Base-by-base conservation (phyloP, 2,113 vertebrate species). In the Pterophyllum scalare region DNA sequence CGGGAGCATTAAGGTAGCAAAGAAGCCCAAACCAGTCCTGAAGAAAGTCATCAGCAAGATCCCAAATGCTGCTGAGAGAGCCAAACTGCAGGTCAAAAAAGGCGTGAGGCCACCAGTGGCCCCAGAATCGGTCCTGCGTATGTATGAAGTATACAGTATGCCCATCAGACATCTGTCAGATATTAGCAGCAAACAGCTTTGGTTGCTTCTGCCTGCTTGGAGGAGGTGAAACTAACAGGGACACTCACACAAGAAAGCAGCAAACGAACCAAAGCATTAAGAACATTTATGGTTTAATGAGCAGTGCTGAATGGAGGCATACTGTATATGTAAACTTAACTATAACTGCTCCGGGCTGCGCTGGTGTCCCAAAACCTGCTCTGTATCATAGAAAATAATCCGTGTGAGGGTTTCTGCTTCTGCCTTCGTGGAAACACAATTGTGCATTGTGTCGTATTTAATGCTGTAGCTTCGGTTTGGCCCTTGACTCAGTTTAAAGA, bases 61-160 rank as follows among this genome's bases (percentile, higher is more conserved):
- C 79, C 38, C 64, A 3, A 87, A 79, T 22, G 28, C 80, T 20
- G 33, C 57, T 64, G 62, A 84, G 80, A 92, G 87, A 81, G 0
- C 54, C 75, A 87, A 90, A 79, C 26, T 83, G 3, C 65, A 59
- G 60, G 59, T 88, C 67, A 90, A 88, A 88, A 40, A 52, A 1
- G 62, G 43, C 3, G 58, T 7, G 38, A 70, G 38, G 38, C 77
- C 3, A 2, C 43, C 85, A 7, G 79, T 5, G 8, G 22, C 78
- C 59, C 17, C 15, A 49, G 84, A 86, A 58, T 77, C 67, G 2
- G 83, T 75, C 24, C 33, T 86, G 89, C 89, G 91, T 95, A 94
- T 81, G 92, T 94, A 93, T 67, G 9, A 58, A 19, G 46, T 88
- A 85, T 84, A 79, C 92, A 90, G 87, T 83, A 90, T 91, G 85